A percentile compares a stretch with the other conserved stretches of the same genome.
These are phyloP conservation scores for Hyppa rectilinea DNA, from an alignment of 2,888 invertebrate genomes.

Conservation along the genomic window DNA sequence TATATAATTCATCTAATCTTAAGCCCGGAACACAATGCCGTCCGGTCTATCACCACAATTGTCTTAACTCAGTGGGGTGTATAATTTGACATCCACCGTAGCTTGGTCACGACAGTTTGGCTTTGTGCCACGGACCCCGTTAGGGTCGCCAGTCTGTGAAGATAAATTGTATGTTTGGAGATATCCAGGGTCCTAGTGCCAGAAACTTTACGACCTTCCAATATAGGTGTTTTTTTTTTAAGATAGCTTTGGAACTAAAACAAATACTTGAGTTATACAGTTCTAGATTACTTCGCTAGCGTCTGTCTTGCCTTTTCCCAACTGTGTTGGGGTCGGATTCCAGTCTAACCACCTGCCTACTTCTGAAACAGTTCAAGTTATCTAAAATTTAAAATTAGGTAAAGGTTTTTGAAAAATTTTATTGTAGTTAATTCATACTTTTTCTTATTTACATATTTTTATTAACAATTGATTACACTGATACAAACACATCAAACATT, in stretches of 20 bases:
- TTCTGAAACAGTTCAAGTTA: too few relatives aligned
- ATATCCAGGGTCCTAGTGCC: constrained; percentile 21
- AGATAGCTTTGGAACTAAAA: not conserved
- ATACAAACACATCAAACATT: too few relatives aligned
- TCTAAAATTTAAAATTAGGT: too few relatives aligned
- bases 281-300: not conserved
- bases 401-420: too few relatives aligned
- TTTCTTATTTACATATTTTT: too few relatives aligned
- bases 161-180: constrained; percentile 41
- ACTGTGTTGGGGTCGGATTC: too few relatives aligned
- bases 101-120: constrained; percentile 46
- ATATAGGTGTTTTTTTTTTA: constrained; percentile 4
- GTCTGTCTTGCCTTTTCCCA: too few relatives aligned
- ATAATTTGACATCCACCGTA: constrained; percentile 43
- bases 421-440: too few relatives aligned
- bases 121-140: constrained; percentile 37
- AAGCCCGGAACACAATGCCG: not conserved
- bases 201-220: constrained; percentile 12
- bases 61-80: constrained; percentile 33
- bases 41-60: constrained; percentile 12
- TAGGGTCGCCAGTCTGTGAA: constrained; percentile 12
- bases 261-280: not conserved
- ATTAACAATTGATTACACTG: too few relatives aligned
- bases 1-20: constrained; percentile 3
- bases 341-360: too few relatives aligned